Percentiles rank a stretch among this genome's conserved stretches.
Evolutionary conservation across 2,113 vertebrate genomes (phyloP).

Genomic region (Ctenodactylus gundi): DNA sequence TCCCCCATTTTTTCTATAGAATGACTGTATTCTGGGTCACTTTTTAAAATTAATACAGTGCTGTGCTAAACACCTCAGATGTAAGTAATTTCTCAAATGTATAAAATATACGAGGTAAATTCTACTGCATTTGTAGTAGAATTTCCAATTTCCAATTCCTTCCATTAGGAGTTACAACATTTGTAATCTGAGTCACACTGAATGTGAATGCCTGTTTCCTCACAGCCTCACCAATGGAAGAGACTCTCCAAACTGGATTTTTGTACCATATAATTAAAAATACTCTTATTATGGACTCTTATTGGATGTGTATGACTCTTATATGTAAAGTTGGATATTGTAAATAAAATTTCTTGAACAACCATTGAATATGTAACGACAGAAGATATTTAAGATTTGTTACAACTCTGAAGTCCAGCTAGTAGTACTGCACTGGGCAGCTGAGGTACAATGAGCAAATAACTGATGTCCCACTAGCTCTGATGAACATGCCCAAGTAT

Average conservation of each 20-base stretch:
- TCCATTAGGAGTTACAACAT: background rate
- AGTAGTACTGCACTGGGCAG: background rate
- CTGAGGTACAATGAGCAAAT: conserved; percentile 24
- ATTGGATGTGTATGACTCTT: background rate
- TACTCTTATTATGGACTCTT: conserved; percentile 13
- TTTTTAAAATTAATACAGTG: background rate
- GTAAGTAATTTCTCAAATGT: background rate
- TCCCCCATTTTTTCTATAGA: too few species aligned
- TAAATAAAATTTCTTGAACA: background rate
- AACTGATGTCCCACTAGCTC: background rate
- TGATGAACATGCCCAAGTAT: conserved; percentile 25
- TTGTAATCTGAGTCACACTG: background rate
- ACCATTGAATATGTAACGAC: conserved; percentile 13
- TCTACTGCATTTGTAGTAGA: background rate
- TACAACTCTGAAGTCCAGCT: background rate
- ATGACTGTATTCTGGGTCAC: too few species aligned
- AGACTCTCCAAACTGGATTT: background rate
- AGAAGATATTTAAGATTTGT: background rate
- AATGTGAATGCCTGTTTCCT: background rate
- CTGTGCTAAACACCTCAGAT: background rate
- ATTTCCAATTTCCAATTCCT: background rate
- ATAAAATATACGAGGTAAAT: conserved; percentile 1
- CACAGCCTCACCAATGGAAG: background rate
- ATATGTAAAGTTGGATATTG: conserved; percentile 4
- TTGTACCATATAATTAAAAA: background rate